These are phyloP conservation scores for Fulica atra DNA, from an alignment of 2,113 vertebrate genomes.

Conservation along the genomic window DNA sequence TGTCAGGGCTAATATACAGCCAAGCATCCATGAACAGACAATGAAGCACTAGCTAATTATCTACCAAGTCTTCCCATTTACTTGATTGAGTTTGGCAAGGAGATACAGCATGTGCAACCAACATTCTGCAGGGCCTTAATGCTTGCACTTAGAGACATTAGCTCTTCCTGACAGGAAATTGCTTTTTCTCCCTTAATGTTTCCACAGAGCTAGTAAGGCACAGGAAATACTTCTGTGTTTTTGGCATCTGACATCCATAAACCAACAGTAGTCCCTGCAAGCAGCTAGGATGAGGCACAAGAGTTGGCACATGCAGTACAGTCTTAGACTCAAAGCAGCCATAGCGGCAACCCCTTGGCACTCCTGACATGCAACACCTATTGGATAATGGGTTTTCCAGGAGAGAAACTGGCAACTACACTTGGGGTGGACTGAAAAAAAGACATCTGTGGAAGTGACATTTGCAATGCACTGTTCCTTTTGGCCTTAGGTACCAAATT, in stretches of 20 bases:
- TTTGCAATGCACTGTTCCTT: neutral
- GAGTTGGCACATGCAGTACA: neutral
- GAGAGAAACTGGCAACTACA: neutral
- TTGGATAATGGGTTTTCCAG: neutral
- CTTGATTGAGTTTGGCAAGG: neutral
- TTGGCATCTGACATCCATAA: neutral
- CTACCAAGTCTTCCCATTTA: neutral
- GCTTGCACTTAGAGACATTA: neutral
- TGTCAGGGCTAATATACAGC: neutral
- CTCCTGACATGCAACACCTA: neutral
- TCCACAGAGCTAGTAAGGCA: neutral
- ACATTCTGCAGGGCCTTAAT: neutral
- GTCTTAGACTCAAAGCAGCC: neutral
- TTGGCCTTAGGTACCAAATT: neutral
- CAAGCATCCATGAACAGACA: neutral
- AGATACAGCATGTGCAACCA: neutral
- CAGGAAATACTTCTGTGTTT: neutral
- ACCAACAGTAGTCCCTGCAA: neutral
- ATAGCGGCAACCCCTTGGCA: neutral
- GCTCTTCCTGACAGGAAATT: conserved; percentile 1
- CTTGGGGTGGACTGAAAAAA: neutral
- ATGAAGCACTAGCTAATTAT: neutral
- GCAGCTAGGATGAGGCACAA: neutral
- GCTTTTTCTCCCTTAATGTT: neutral
- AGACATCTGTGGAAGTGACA: neutral